These are phyloP conservation scores for Idaea straminata DNA, from an alignment of 2,888 invertebrate species.

Conservation along the genomic window DNA sequence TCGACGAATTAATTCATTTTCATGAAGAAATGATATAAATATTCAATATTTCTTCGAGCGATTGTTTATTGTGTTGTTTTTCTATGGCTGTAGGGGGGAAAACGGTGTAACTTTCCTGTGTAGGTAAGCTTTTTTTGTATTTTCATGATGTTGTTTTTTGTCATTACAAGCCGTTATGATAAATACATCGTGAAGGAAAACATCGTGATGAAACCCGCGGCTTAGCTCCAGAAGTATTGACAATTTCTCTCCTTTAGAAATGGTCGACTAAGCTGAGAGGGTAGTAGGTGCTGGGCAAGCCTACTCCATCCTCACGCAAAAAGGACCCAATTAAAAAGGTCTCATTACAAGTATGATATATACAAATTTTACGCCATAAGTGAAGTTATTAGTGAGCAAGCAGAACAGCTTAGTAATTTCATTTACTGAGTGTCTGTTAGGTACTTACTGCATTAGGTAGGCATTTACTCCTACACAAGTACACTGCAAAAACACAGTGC, in stretches of 20 bases:
- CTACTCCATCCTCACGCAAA: no score
- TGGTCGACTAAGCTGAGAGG: no score
- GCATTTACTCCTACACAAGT: not conserved
- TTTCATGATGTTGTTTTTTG: not conserved
- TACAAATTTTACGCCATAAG: no score
- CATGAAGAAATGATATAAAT: conserved; percentile 61
- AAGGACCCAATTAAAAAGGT: no score
- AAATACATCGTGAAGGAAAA: no score
- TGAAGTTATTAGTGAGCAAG: not conserved
- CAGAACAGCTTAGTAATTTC: not conserved
- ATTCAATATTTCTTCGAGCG: conserved; percentile 39
- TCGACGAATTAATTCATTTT: conserved; percentile 69
- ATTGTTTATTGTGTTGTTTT: conserved; percentile 27
- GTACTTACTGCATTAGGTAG: not conserved
- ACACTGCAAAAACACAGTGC: conserved; percentile 2
- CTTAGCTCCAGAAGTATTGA: no score
- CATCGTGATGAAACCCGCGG: no score
- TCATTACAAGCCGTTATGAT: not conserved
- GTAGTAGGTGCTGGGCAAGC: no score
- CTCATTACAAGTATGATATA: no score
- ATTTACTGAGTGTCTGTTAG: not conserved
- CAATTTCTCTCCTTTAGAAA: no score
- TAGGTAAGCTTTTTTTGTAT: not conserved
- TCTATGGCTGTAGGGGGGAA: conserved; percentile 10
- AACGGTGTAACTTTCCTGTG: not conserved